Conservation (phyloP, 2,888 invertebrate genomes). For the Enoplolaimus lenunculus region DNA sequence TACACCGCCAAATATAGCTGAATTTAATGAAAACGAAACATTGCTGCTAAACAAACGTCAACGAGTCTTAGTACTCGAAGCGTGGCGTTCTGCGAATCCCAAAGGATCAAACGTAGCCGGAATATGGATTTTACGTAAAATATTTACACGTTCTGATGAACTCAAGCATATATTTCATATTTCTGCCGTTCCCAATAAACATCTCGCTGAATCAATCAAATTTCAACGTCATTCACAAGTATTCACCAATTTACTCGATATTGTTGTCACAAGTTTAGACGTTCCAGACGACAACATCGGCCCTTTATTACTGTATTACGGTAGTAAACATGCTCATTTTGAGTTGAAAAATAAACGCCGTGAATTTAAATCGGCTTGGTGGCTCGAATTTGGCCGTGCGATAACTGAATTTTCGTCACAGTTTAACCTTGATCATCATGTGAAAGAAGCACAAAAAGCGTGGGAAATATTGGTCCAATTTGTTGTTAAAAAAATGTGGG, state of each 20-base stretch:
- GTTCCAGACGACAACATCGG: slow-evolving; percentile 23
- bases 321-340: slow-evolving; percentile 24
- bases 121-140: slow-evolving; percentile 16
- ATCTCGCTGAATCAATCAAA: background rate
- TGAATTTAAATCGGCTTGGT: slow-evolving; percentile 26
- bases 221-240: slow-evolving; percentile 24
- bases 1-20: slow-evolving; percentile 1
- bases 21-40: slow-evolving; percentile 18
- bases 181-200: background rate
- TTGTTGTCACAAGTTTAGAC: slow-evolving; percentile 24
- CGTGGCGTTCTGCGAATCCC: slow-evolving; percentile 12
- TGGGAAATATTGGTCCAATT: slow-evolving; percentile 25
- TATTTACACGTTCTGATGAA: background rate
- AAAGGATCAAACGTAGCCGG: slow-evolving; percentile 9
- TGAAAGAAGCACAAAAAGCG: slow-evolving; percentile 23
- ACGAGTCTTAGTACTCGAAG: slow-evolving; percentile 3
- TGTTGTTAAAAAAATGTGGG: slow-evolving; percentile 24
- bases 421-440: slow-evolving; percentile 21
- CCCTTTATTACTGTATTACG: slow-evolving; percentile 23
- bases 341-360: slow-evolving; percentile 8
- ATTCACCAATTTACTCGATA: slow-evolving; percentile 24
- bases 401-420: slow-evolving; percentile 24
- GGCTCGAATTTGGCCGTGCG: slow-evolving; percentile 25
- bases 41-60: background rate
- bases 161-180: slow-evolving; percentile 11